A percentile compares a stretch with the other conserved stretches of the same genome.
These are phyloP conservation scores for Telenomus remus DNA, from an alignment of 1,140 invertebrate genomes.

Conservation along the genomic window DNA sequence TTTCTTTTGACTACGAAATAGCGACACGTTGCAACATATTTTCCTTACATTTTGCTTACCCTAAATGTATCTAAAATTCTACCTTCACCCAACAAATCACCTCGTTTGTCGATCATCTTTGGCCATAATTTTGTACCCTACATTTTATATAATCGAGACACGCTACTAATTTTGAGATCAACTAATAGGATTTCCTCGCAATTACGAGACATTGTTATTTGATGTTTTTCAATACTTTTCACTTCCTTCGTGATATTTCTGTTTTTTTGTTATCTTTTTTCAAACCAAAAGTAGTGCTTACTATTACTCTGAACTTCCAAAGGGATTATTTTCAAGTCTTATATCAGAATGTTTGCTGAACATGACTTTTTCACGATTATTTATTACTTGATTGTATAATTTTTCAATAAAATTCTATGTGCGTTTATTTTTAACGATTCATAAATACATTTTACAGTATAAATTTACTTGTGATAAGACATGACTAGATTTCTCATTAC, in stretches of 20 bases:
- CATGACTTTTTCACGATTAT: too few relatives aligned
- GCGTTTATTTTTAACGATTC: constrained; percentile 39
- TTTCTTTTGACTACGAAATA: constrained; percentile 1
- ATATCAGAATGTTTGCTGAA: too few relatives aligned
- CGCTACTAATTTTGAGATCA: constrained; percentile 24
- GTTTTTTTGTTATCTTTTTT: too few relatives aligned
- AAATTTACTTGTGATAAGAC: constrained; percentile 43
- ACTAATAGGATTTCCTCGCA: constrained; percentile 11
- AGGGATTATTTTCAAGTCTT: too few relatives aligned
- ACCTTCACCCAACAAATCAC: constrained; percentile 13
- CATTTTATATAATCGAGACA: constrained; percentile 34
- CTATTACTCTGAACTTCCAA: too few relatives aligned
- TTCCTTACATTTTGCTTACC: constrained; percentile 5
- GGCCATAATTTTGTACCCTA: constrained; percentile 28
- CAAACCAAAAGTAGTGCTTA: too few relatives aligned
- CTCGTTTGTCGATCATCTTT: constrained; percentile 38
- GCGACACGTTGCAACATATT: constrained; percentile 21
- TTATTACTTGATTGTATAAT: constrained; percentile 5
- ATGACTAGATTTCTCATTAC: constrained; percentile 7
- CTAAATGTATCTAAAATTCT: constrained; percentile 7
- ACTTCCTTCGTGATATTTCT: too few relatives aligned
- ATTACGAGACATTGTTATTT: constrained; percentile 7
- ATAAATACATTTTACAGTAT: constrained; percentile 34
- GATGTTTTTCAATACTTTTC: too few relatives aligned
- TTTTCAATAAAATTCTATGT: constrained; percentile 45